Conservation (phyloP, 2,888 invertebrate genomes). For the Leptarthrus brevirostris region DNA sequence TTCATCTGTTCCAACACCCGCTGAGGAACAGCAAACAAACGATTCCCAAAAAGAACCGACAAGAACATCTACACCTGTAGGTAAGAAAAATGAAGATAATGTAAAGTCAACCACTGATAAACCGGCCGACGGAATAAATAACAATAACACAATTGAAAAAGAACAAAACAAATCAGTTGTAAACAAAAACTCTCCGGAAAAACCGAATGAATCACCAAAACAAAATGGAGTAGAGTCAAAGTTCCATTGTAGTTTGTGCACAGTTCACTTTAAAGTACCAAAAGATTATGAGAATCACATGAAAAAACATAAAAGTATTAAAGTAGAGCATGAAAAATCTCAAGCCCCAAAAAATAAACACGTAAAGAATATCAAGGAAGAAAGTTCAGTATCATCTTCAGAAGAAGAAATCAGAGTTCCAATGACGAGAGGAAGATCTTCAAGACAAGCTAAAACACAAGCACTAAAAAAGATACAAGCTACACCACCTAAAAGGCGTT, state of each 20-base stretch:
- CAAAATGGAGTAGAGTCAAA: neutral
- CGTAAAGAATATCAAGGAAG: neutral
- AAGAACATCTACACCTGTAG: neutral
- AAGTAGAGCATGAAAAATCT: neutral
- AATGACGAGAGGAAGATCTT: neutral
- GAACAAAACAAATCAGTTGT: neutral
- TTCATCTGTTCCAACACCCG: neutral
- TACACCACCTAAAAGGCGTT: neutral
- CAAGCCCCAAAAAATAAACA: neutral
- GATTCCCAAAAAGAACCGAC: neutral
- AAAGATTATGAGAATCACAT: neutral
- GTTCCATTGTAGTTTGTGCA: neutral
- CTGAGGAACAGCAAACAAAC: neutral
- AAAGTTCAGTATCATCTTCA: neutral
- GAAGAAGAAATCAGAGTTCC: neutral
- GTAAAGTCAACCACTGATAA: neutral
- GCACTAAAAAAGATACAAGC: slow-evolving; percentile 1
- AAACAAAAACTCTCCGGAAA: neutral
- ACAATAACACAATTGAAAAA: neutral
- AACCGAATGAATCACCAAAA: neutral
- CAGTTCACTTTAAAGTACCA: neutral
- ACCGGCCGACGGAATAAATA: neutral
- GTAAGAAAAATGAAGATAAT: neutral
- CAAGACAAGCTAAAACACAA: slow-evolving; percentile 43
- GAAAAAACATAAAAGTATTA: neutral